phyloP scores from a whole-genome alignment of 2,888 invertebrate species.

The Luperina testacea region DNA sequence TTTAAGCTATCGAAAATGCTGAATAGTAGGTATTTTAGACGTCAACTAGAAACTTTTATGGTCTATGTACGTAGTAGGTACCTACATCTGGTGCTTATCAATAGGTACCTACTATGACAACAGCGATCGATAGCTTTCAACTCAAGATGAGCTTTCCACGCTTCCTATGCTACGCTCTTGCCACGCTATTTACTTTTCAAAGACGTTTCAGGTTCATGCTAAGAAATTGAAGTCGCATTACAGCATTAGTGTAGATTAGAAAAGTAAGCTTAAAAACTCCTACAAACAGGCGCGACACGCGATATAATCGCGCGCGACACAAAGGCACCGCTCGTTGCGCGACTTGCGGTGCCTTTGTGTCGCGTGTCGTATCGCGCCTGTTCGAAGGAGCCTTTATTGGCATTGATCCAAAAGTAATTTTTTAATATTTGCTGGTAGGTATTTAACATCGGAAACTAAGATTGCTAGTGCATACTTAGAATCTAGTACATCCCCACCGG shows the following conservation, averaged over 20 bases:
- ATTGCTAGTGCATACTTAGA: background rate
- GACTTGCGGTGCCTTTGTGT: no score
- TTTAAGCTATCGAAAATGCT: background rate
- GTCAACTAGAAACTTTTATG: background rate
- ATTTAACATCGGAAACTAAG: background rate
- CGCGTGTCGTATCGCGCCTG: no score
- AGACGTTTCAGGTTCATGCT: background rate
- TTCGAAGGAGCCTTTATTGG: background rate
- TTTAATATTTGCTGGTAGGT: background rate
- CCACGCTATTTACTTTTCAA: background rate
- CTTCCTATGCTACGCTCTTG: conserved; percentile 4
- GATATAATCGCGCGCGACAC: no score
- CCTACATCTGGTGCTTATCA: conserved; percentile 1
- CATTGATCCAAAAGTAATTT: background rate
- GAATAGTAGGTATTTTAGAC: no score
- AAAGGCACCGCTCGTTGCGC: no score
- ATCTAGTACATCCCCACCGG: conserved; percentile 11
- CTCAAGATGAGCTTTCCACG: conserved; percentile 18
- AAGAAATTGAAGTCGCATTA: background rate
- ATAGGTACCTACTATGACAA: conserved; percentile 8
- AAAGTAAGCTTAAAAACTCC: background rate
- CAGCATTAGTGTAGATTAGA: background rate
- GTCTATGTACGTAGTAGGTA: background rate
- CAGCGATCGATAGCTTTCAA: conserved; percentile 33
- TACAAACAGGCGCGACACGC: no score